A percentile compares a stretch with the other conserved stretches of the same genome.
Conservation (phyloP, 2,113 vertebrate species). For the Prinia subflava region DNA sequence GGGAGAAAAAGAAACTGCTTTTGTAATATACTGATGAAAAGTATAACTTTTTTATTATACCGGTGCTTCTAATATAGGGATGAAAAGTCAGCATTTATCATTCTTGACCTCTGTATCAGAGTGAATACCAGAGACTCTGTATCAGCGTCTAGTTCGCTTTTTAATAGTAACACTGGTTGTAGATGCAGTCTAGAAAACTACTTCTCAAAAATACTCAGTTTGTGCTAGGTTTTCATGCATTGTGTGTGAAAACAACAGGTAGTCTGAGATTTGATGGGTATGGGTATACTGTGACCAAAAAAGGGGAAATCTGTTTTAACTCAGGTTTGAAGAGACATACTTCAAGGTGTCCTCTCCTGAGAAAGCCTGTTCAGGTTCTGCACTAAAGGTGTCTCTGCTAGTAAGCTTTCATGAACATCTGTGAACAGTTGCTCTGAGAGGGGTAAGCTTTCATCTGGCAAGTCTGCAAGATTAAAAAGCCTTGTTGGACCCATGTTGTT, state of each 20-base stretch:
- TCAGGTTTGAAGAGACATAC: not conserved
- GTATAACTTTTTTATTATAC: not conserved
- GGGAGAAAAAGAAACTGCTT: not conserved
- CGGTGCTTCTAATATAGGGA: not conserved
- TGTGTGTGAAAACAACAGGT: not conserved
- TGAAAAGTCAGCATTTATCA: not conserved
- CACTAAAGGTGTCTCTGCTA: not conserved
- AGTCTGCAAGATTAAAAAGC: not conserved
- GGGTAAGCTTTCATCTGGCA: not conserved
- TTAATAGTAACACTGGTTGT: not conserved
- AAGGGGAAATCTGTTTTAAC: not conserved
- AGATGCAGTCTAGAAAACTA: not conserved
- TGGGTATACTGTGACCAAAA: not conserved
- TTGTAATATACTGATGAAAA: not conserved
- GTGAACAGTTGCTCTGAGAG: not conserved
- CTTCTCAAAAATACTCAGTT: not conserved
- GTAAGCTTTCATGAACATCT: not conserved
- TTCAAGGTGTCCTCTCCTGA: not conserved
- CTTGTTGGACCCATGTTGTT: accelerated
- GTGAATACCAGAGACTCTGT: not conserved
- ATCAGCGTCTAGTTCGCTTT: not conserved
- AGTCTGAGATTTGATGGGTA: not conserved
- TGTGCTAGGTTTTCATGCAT: not conserved
- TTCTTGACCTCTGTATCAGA: not conserved
- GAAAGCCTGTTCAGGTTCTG: not conserved